Evolutionary conservation across 2,888 invertebrate species (phyloP), one percentile per base, ranked within the genome.

Genomic region (Yponomeuta sedellus): DNA sequence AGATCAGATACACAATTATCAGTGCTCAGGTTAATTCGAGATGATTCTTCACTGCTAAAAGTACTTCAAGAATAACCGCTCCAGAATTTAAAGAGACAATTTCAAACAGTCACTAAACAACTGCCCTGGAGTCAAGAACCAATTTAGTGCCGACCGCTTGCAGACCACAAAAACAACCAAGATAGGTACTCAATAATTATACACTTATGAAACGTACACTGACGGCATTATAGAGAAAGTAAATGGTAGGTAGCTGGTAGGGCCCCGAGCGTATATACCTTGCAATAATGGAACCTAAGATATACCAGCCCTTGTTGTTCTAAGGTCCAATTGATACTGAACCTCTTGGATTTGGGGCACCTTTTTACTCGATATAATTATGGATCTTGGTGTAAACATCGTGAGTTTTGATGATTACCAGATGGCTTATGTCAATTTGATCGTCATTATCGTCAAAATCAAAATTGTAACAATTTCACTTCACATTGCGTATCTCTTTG

Each of bases 121-220:
- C 44, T 52, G 73, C 73, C 77, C 76, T 76, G 69, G 67, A 75
- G 78, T 74, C 67, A 72, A 72, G 71, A 71, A 74, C 70, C 70
- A 71, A 76, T 75, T 76, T 74, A 66, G 71, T 70, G 70, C 68
- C 71, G 71, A 75, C 67, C 73, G 72, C 74, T 71, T 68, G 68
- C 69, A 44, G 44, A 25, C 20, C 62, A 22, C 59, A n/a, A 20
- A 63, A 52, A 67, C 68, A 69, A 71, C 72, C 75, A 74, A 76
- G 77, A 73, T 74, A 76, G 77, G 73, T 74, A 73, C 70, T 70
- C 71, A 75, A 73, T 78, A 79, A 82, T 80, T 82, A 81, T 74
- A 73, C 73, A 72, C 72, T 77, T 74, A 73, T 74, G 77, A 76
- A 76, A 80, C 72, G 69, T 69, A 74, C 73, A 64, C 63, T 12